Evolutionary conservation across 2,113 vertebrate species (phyloP), one percentile per base, ranked within the genome.

Genomic region (Gobio gobio): DNA sequence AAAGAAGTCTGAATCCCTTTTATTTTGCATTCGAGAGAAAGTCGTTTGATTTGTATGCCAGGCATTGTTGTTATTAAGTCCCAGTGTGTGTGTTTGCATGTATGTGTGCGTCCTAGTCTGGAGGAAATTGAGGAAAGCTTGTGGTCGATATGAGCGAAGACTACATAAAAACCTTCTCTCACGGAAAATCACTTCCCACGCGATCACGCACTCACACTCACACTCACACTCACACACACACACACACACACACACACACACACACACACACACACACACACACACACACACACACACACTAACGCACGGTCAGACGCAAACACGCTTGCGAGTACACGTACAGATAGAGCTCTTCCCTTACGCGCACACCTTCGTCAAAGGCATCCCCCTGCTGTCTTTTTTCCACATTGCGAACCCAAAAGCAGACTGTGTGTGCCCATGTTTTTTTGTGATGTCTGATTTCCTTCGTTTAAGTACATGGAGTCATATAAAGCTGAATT

Each of bases 161-260:
- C 90, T 86, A 82, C 83, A 87, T 94, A 93, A 94, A 95, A 93
- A 92, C 61, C 86, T 83, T 88, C 89, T 93, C 89, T 93, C 93
- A 92, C 87, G 90, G 90, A 94, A 94, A 92, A 92, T 89, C 89
- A 88, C 90, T 94, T 94, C 91, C 93, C 91, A 92, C 89, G 92
- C 92, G 86, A 70, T 87, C 78, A 78, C 83, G 14, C 78, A 68
- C 77, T 74, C 86, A 84, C 84, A 78, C 78, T 45, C 83, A 61
- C 81, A 85, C 82, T 66, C 72, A 86, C 82, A 54, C 68, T 78
- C 78, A 83, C 78, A 63, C 83, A 78, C 75, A 18, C 76, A 77
- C 85, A 84, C 77, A 84, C 78, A 70, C 83, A 68, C 77, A 78
- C 86, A 84, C 78, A 83, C 78, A 51, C 83, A n/a, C n/a, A n/a